Percentiles rank a stretch among this genome's conserved stretches.
These are phyloP conservation scores for Rhodeus uyekii DNA, from an alignment of 2,797 vertebrate species.

Conservation along the genomic window DNA sequence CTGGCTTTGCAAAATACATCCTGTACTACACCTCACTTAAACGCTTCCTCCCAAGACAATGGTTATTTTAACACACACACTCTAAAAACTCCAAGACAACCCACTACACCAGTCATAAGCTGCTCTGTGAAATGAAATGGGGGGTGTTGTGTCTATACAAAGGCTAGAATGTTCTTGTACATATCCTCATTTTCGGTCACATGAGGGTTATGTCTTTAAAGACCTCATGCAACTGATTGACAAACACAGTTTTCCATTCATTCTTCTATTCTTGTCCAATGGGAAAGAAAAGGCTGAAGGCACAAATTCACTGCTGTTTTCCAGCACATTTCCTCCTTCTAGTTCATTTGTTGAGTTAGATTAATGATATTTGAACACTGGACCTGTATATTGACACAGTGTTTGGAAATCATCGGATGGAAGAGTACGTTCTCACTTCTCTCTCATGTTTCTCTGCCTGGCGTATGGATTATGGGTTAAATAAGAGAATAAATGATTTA, in stretches of 20 bases:
- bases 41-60: constrained; percentile 21
- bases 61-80: constrained; percentile 34
- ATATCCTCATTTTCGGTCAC: constrained; percentile 23
- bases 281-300: background rate
- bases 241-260: background rate
- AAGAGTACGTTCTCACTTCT: background rate
- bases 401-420: background rate
- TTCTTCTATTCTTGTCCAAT: background rate
- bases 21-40: constrained; percentile 27
- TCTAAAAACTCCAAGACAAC: constrained; percentile 23
- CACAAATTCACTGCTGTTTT: background rate
- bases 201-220: constrained; percentile 9
- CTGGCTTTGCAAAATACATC: background rate
- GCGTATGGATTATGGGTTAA: background rate
- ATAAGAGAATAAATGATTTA: too few relatives aligned
- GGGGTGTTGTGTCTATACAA: constrained; percentile 32
- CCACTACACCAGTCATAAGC: constrained; percentile 34
- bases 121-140: constrained; percentile 40
- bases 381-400: background rate
- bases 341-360: constrained; percentile 14
- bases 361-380: constrained; percentile 10
- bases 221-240: background rate
- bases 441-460: background rate
- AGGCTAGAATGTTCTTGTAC: constrained; percentile 18
- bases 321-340: background rate